Conservation (phyloP, 2,113 vertebrate species). For the Notarius quadriscutis region DNA sequence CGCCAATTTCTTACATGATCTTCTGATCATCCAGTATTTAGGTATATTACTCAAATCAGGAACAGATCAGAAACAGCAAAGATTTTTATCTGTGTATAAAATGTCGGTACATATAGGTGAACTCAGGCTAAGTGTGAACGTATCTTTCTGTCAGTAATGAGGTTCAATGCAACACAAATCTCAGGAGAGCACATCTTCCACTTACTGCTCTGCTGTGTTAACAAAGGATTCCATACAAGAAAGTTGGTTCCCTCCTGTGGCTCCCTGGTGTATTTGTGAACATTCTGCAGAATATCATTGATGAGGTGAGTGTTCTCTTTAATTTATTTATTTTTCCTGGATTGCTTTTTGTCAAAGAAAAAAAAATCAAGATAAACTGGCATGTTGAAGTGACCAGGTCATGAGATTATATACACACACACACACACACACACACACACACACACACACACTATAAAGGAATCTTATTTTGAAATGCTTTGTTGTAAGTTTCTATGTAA, state of each 20-base stretch:
- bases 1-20: neutral
- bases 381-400: neutral
- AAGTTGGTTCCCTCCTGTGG: constrained; percentile 12
- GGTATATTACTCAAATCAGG: neutral
- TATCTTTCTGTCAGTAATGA: constrained; percentile 10
- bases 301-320: neutral
- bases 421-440: too few relatives aligned
- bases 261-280: constrained; percentile 34
- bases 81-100: neutral
- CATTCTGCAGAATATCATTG: neutral
- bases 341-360: neutral
- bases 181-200: constrained; percentile 1
- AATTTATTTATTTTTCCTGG: neutral
- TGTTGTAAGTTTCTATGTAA: neutral
- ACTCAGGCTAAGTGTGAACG: neutral
- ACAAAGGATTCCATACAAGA: constrained; percentile 30
- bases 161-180: neutral
- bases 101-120: neutral
- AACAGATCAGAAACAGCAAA: neutral
- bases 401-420: neutral
- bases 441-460: neutral
- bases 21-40: neutral
- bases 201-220: constrained; percentile 14
- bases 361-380: neutral
- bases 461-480: neutral